Percentiles rank a stretch among this genome's conserved stretches.
Evolutionary conservation across 30 jellyfish, hydroid and myxozoan species (phyloP).

Genomic region (Chrysaora quinquecirrha): DNA sequence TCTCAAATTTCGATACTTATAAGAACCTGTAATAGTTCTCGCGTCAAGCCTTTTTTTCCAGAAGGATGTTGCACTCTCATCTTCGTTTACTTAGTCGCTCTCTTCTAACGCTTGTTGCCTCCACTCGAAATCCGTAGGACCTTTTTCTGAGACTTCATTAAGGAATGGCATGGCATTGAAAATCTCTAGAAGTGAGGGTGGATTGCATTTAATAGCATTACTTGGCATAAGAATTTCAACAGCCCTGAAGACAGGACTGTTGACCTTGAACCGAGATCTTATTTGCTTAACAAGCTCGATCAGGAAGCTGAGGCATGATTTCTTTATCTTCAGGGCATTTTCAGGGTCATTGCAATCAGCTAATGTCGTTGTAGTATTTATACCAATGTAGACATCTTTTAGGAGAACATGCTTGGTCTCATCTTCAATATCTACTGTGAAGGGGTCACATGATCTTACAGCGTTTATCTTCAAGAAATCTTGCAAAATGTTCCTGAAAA

Average conservation of each 20-base stretch:
- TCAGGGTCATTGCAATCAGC: slow-evolving; percentile 25
- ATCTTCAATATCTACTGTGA: slow-evolving; percentile 32
- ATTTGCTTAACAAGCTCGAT: slow-evolving; percentile 33
- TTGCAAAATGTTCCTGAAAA: slow-evolving; percentile 10
- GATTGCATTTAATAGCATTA: slow-evolving; percentile 15
- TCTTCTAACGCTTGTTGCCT: slow-evolving; percentile 40
- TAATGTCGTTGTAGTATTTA: slow-evolving; percentile 23
- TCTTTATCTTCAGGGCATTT: slow-evolving; percentile 23
- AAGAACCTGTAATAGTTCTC: background rate
- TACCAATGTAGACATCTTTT: slow-evolving; percentile 21
- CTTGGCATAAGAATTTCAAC: slow-evolving; percentile 4
- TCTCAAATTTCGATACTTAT: slow-evolving; percentile 20
- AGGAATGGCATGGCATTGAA: background rate
- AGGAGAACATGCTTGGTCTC: slow-evolving; percentile 23
- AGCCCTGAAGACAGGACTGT: slow-evolving; percentile 3
- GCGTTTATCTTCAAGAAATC: slow-evolving; percentile 16
- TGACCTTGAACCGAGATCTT: slow-evolving; percentile 9
- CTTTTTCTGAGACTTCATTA: background rate
- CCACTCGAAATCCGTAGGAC: slow-evolving; percentile 16
- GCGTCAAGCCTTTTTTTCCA: slow-evolving; percentile 28
- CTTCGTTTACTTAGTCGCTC: background rate
- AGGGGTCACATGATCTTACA: slow-evolving; percentile 23
- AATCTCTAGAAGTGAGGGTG: slow-evolving; percentile 1
- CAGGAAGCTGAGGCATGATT: slow-evolving; percentile 28
- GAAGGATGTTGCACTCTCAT: slow-evolving; percentile 4